Percentiles rank a stretch among this genome's conserved stretches.
These are phyloP conservation scores for Lordiphosa stackelbergi DNA, from an alignment of 1,140 invertebrate genomes.

Conservation along the genomic window DNA sequence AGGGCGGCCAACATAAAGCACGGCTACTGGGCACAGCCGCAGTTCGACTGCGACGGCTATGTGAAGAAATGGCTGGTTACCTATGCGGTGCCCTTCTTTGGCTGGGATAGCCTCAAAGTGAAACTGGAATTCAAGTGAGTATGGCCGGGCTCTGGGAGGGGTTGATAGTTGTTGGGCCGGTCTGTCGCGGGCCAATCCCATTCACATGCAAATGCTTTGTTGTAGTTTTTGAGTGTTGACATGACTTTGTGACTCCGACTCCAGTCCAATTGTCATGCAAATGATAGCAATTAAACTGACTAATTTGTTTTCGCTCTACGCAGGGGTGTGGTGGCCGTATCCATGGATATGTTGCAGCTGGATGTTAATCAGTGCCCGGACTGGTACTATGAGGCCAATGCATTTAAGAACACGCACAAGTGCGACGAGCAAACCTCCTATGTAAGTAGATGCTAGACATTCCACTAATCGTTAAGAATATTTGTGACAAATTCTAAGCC, in stretches of 20 bases:
- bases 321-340: slow-evolving; percentile 95
- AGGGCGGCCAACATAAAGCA: slow-evolving; percentile 90
- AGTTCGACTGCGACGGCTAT: slow-evolving; percentile 95
- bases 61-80: slow-evolving; percentile 96
- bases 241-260: slow-evolving; percentile 31
- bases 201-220: slow-evolving; percentile 56
- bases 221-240: slow-evolving; percentile 50
- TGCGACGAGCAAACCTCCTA: slow-evolving; percentile 94
- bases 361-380: slow-evolving; percentile 97
- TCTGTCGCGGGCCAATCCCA: slow-evolving; percentile 48
- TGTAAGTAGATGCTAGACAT: slow-evolving; percentile 82
- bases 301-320: slow-evolving; percentile 67
- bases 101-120: slow-evolving; percentile 93
- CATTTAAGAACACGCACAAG: slow-evolving; percentile 96
- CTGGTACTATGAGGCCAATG: slow-evolving; percentile 92
- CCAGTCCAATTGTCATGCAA: slow-evolving; percentile 55
- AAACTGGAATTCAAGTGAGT: slow-evolving; percentile 96
- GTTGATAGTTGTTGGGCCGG: slow-evolving; percentile 32
- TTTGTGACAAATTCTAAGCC: no score
- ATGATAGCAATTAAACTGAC: slow-evolving; percentile 64
- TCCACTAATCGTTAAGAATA: no score
- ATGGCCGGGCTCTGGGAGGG: slow-evolving; percentile 9
- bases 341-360: slow-evolving; percentile 91
- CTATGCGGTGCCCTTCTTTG: slow-evolving; percentile 97
- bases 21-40: slow-evolving; percentile 95